These are phyloP conservation scores for Otus sunia DNA, from an alignment of 2,113 vertebrate species.

Conservation along the genomic window DNA sequence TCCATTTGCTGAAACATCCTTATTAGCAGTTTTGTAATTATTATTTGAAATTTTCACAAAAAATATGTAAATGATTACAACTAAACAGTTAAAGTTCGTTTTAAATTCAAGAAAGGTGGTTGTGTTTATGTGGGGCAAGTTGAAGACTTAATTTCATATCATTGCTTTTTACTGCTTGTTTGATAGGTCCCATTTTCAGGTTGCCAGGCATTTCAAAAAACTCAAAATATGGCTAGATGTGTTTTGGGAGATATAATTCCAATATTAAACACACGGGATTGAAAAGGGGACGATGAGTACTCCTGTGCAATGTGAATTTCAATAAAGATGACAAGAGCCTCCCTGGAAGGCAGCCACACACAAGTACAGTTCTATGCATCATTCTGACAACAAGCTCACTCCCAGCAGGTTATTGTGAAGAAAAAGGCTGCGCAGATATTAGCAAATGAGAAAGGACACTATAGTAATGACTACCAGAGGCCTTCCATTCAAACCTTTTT, in stretches of 20 bases:
- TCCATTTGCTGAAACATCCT: background rate
- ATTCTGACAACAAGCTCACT: background rate
- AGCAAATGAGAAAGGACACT: background rate
- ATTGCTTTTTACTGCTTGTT: background rate
- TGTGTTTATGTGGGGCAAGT: background rate
- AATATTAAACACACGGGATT: constrained; percentile 35
- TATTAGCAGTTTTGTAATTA: background rate
- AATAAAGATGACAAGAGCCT: constrained; percentile 9
- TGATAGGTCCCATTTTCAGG: background rate
- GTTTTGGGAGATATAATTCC: constrained; percentile 15
- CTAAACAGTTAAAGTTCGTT: background rate
- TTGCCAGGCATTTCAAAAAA: background rate
- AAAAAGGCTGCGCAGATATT: background rate
- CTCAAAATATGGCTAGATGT: background rate
- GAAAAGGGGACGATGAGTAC: background rate
- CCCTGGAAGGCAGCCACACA: background rate
- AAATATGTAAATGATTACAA: background rate
- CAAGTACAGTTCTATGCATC: background rate
- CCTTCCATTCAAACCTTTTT: background rate
- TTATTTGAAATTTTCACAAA: background rate
- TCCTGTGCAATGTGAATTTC: background rate
- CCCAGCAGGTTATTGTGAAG: background rate
- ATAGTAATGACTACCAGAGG: background rate
- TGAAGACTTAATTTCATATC: background rate
- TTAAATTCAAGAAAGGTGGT: background rate